Percentiles rank a stretch among this genome's conserved stretches.
Conservation (phyloP, 2,888 invertebrate species). For the Drosophila mulleri region DNA sequence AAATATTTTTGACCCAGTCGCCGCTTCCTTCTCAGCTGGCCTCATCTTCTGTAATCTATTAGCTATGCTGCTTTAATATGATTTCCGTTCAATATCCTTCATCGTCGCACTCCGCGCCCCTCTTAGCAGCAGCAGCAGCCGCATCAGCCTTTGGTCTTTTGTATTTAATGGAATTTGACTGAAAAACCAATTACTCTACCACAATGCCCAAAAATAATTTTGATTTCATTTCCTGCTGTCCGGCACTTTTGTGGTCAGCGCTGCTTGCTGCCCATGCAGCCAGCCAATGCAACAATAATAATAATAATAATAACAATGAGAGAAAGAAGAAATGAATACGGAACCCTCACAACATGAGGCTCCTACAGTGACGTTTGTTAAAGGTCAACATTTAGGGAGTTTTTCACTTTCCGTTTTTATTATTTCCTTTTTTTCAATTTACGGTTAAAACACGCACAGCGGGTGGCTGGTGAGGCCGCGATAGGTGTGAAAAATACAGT, state of each 20-base stretch:
- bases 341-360: slow-evolving; percentile 38
- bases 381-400: slow-evolving; percentile 63
- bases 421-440: slow-evolving; percentile 1
- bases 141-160: not conserved
- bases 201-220: slow-evolving; percentile 75
- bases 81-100: slow-evolving; percentile 43
- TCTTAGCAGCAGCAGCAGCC: not conserved
- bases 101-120: not conserved
- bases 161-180: slow-evolving; percentile 59
- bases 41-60: not conserved
- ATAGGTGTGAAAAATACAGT: slow-evolving; percentile 65
- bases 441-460: slow-evolving; percentile 40
- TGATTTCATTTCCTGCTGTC: slow-evolving; percentile 66
- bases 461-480: slow-evolving; percentile 42
- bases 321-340: slow-evolving; percentile 23
- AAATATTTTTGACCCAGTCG: not conserved
- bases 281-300: slow-evolving; percentile 56
- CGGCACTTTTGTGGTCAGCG: slow-evolving; percentile 68
- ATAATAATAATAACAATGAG: slow-evolving; percentile 29
- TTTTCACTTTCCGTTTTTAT: slow-evolving; percentile 66
- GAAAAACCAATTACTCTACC: slow-evolving; percentile 74
- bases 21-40: not conserved
- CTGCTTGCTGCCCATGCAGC: slow-evolving; percentile 31
- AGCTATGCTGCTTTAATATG: slow-evolving; percentile 7
- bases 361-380: slow-evolving; percentile 55